phyloP scores from a whole-genome alignment of 2,113 vertebrate species.

The Ceuthmochares aereus region DNA sequence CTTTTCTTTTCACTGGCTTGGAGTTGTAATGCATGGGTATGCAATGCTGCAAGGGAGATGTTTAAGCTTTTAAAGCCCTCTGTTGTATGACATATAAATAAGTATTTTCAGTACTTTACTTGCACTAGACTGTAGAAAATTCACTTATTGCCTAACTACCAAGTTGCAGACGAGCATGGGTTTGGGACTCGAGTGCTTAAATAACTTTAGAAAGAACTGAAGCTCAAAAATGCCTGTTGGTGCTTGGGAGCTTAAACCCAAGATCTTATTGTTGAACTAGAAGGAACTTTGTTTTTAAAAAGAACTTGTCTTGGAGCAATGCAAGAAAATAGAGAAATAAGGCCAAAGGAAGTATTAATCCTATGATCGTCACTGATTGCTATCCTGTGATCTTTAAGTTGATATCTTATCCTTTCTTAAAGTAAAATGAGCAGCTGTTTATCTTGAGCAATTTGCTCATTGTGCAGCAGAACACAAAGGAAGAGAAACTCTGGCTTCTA shows the following conservation, averaged over 20 bases:
- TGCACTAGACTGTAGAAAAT: background rate
- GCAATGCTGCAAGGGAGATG: background rate
- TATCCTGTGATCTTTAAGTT: background rate
- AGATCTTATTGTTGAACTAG: background rate
- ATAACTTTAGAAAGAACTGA: background rate
- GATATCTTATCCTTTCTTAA: background rate
- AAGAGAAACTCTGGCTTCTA: background rate
- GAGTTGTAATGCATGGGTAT: background rate
- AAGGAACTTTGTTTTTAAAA: background rate
- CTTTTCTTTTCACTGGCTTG: background rate
- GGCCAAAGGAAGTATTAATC: background rate
- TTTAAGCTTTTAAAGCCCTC: background rate
- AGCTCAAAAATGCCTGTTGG: fast-evolving
- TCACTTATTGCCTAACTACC: background rate
- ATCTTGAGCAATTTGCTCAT: background rate
- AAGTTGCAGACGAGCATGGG: background rate
- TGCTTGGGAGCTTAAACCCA: background rate
- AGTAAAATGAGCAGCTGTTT: background rate
- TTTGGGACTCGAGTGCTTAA: background rate
- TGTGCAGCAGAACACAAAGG: background rate
- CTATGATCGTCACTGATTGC: background rate
- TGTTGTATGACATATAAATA: background rate
- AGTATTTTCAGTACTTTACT: background rate
- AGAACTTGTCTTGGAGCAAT: background rate
- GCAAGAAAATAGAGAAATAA: background rate